Conservation (phyloP, 2,113 vertebrate species). For the Genyomyrus donnyi region DNA sequence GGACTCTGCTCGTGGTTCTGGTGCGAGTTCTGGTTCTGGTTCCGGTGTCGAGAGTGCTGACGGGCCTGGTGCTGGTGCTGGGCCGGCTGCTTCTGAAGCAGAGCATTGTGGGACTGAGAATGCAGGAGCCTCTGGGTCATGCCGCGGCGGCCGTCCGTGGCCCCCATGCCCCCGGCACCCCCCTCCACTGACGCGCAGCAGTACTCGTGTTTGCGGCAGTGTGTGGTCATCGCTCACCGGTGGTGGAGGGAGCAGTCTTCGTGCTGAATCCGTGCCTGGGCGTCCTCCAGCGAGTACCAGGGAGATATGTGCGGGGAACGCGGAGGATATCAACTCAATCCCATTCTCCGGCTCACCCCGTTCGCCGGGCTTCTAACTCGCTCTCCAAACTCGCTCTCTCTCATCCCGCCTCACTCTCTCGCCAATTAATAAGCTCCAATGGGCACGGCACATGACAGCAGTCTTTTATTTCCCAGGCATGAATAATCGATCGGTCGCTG, state of each 20-base stretch:
- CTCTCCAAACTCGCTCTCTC: constrained; percentile 28
- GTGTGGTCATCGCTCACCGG: constrained; percentile 52
- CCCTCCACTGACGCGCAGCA: constrained; percentile 52
- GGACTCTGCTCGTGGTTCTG: constrained; percentile 33
- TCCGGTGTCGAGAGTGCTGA: constrained; percentile 32
- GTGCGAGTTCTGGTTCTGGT: constrained; percentile 13
- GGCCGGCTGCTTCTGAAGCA: constrained; percentile 33
- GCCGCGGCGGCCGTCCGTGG: constrained; percentile 33
- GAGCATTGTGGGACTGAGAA: constrained; percentile 46
- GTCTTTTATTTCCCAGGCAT: constrained; percentile 56
- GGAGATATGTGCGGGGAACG: constrained; percentile 7
- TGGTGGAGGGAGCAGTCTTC: not conserved
- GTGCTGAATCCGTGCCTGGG: not conserved
- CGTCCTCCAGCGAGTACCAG: constrained; percentile 2
- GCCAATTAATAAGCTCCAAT: constrained; percentile 63
- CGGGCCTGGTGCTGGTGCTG: constrained; percentile 30
- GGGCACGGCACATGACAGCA: constrained; percentile 66
- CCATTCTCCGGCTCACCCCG: constrained; percentile 33
- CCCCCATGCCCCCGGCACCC: constrained; percentile 30
- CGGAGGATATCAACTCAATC: constrained; percentile 31
- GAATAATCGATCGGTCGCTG: constrained; percentile 71
- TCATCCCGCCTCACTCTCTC: constrained; percentile 30
- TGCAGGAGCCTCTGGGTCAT: constrained; percentile 36
- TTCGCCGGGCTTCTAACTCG: constrained; percentile 30
- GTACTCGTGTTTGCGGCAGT: constrained; percentile 61